Evolutionary conservation across 2,113 vertebrate genomes (phyloP), one percentile per base, ranked within the genome.

Genomic region (Cygnus buccinator): DNA sequence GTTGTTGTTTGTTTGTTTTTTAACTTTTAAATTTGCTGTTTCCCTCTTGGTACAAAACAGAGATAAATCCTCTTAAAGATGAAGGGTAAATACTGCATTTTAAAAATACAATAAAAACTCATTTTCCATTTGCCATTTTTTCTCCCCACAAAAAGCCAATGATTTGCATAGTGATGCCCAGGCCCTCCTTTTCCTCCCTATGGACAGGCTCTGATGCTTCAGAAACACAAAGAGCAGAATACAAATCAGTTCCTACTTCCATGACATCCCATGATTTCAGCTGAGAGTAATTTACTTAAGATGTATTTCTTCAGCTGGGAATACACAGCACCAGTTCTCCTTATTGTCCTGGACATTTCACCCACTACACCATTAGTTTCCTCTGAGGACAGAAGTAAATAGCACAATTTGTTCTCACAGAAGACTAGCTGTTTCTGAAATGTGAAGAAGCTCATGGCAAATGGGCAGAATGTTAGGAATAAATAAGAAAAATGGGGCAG

Each of bases 401-500:
- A 93, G 95, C 97, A 96, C 95, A 85, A 93, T 97, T 97, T 98
- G 93, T 95, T 96, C 94, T 96, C 72, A 23, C 55, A 89, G 90
- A 90, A 5, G 44, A 68, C 93, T 94, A 59, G 70, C 91, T 97
- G 95, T 89, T 97, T 95, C 95, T 95, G 82, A 97, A 98, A 97
- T 84, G 93, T 79, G 95, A 96, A 94, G 94, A 95, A 97, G 78
- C 95, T 97, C 52, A 17, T 94, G 86, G 97, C 82, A 97, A 98
- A 97, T 68, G 92, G 88, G 63, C 59, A 96, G 80, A 93, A 94
- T 26, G 22, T 87, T 67, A 80, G 90, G 87, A 96, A 98, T 97
- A 98, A 98, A 97, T 93, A 96, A 97, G 94, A 95, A 95, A 98
- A 97, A 95, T 20, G 58, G 76, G 89, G 35, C 84, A 90, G 87